Evolutionary conservation across 2,888 invertebrate species (phyloP).

Genomic region (Pollenia angustigena): DNA sequence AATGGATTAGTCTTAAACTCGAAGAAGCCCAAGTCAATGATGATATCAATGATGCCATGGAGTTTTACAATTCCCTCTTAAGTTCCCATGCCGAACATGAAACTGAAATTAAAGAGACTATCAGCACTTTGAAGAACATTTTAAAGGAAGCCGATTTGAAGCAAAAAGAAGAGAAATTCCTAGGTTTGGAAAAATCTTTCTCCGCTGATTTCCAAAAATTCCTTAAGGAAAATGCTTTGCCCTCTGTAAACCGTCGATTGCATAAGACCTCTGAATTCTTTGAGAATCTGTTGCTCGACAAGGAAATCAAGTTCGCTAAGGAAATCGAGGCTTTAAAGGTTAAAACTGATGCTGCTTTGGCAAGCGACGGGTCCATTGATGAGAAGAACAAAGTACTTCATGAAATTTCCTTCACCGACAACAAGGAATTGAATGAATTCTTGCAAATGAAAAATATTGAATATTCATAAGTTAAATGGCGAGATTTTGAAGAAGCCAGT

Average conservation of each 20-base stretch:
- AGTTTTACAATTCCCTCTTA: constrained; percentile 76
- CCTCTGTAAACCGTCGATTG: constrained; percentile 76
- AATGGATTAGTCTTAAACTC: constrained; percentile 75
- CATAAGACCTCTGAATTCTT: constrained; percentile 77
- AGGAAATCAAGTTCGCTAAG: constrained; percentile 70
- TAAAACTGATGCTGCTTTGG: constrained; percentile 76
- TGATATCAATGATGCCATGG: constrained; percentile 75
- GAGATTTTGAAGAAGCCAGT: background rate
- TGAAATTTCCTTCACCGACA: constrained; percentile 76
- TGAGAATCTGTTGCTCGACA: constrained; percentile 74
- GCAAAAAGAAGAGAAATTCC: constrained; percentile 75
- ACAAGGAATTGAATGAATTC: constrained; percentile 75
- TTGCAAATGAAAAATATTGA: constrained; percentile 77
- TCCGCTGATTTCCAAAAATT: constrained; percentile 75
- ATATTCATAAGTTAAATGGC: constrained; percentile 71
- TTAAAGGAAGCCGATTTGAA: constrained; percentile 75
- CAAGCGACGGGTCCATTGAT: constrained; percentile 73
- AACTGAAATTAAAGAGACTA: constrained; percentile 75
- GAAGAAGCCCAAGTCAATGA: constrained; percentile 75
- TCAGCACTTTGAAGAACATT: constrained; percentile 75
- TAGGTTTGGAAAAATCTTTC: constrained; percentile 75
- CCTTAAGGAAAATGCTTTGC: constrained; percentile 75
- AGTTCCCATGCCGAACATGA: constrained; percentile 63
- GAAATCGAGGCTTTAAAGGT: constrained; percentile 77
- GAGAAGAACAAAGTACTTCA: constrained; percentile 77